Evolutionary conservation across 2,888 invertebrate species (phyloP).

Genomic region (Nomada flava): DNA sequence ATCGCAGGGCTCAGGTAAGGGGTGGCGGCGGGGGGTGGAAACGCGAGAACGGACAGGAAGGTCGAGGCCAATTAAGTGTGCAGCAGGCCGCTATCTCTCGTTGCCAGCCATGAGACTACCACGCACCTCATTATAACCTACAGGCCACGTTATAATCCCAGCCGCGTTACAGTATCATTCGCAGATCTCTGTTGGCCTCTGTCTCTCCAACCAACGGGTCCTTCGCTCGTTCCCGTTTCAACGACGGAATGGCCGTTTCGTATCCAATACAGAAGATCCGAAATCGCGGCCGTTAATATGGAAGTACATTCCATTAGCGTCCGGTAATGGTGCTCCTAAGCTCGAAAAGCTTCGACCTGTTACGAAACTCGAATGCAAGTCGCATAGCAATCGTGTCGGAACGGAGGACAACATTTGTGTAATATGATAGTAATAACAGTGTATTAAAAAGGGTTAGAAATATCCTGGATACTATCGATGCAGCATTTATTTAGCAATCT

Average conservation of each 20-base stretch:
- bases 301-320: conserved; percentile 76
- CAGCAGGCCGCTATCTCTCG: conserved; percentile 78
- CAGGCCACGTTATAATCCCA: conserved; percentile 78
- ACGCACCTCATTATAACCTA: conserved; percentile 80
- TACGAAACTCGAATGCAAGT: conserved; percentile 25
- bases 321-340: conserved; percentile 71
- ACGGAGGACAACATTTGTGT: conserved; percentile 4
- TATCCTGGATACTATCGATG: too few species aligned
- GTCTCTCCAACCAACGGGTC: conserved; percentile 8
- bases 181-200: conserved; percentile 68
- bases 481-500: too few species aligned
- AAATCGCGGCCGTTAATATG: conserved; percentile 72
- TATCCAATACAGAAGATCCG: conserved; percentile 70
- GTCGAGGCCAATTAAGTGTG: conserved; percentile 79
- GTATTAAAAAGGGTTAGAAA: too few species aligned
- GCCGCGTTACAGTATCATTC: conserved; percentile 79
- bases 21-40: conserved; percentile 41
- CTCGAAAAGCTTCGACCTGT: conserved; percentile 51
- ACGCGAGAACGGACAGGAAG: conserved; percentile 71
- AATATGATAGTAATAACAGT: too few species aligned
- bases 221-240: conserved; percentile 50
- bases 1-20: conserved; percentile 33
- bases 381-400: background rate
- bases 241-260: conserved; percentile 62
- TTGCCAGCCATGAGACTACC: conserved; percentile 77